Base-by-base conservation (phyloP, 2,888 invertebrate genomes). In the Nemapogon koenigi region DNA sequence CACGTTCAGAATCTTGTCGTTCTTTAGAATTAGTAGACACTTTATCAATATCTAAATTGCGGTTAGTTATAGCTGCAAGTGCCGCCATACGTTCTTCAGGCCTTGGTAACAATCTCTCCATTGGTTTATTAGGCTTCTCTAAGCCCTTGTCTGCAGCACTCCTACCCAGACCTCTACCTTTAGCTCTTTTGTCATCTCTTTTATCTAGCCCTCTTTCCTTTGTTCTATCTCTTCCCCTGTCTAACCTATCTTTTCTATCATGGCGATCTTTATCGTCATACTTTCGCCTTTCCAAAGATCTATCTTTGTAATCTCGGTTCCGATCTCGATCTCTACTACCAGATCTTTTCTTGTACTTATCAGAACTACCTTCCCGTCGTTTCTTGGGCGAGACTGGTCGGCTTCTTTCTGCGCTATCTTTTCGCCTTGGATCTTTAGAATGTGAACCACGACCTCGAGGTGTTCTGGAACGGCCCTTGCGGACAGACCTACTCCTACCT, bases 221-320 rank as follows among this genome's bases (percentile, higher is more conserved):
- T 46, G 78, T 83, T 43, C 84, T 69, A 68, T 80, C 81, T 39
- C 90, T 83, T 37, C 88, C 87, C 44, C 90, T 76, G 2, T 86
- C 86, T 38, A 83, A 58, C 0, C 83, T 81, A 46, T 90, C 90
- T 46, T 85, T 85, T 35, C 87, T 75, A 41, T 88, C 88, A 45
- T 86, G 75, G 52, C 83, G 67, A 48, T 84, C 83, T 54, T 83
- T 79, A 32, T 82, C 81, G 42, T 81, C 81, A 49, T 81, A 70
- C 54, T 81, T 81, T 40, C 80, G 63, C 45, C 69, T 62, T 49
- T 81, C 81, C 51, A 69, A 57, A 42, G 62, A 81, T 51, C 59
- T 72, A 50, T 75, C 79, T 55, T 72, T 82, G 44, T 69, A 70
- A 49, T 61, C 83, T 49, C 61, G 76, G 39, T 70, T 81, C 62